These are phyloP conservation scores for Ceratoteleas bidentatus DNA, from an alignment of 1,140 invertebrate species.

Conservation along the genomic window DNA sequence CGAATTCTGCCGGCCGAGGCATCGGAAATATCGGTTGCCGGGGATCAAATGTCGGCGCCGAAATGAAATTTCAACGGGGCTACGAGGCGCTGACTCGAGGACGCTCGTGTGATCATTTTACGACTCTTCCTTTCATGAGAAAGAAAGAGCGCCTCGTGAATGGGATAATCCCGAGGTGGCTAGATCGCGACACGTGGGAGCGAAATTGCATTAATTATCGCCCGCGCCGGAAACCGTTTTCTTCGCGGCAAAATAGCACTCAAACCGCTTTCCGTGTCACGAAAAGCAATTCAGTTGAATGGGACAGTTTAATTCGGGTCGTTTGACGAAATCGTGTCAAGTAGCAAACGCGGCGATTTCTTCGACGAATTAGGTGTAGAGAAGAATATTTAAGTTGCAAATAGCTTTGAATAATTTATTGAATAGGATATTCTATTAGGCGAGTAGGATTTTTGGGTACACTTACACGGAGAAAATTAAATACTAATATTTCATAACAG, in stretches of 20 bases:
- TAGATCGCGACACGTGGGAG: conserved; percentile 45
- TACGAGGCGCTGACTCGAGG: conserved; percentile 21
- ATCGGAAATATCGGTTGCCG: conserved; percentile 43
- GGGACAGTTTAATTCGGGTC: too few species aligned
- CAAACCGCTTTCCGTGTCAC: too few species aligned
- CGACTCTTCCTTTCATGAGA: conserved; percentile 40
- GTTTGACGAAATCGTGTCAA: too few species aligned
- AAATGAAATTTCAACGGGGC: conserved; percentile 30
- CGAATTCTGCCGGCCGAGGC: conserved; percentile 18
- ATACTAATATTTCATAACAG: too few species aligned
- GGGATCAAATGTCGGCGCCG: conserved; percentile 22
- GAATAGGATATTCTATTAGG: not conserved
- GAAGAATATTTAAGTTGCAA: too few species aligned
- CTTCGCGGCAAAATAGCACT: too few species aligned
- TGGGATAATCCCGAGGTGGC: conserved; percentile 34
- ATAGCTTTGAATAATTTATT: too few species aligned
- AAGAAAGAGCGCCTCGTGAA: conserved; percentile 31
- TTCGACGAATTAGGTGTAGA: too few species aligned
- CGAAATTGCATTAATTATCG: conserved; percentile 51
- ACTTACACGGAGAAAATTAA: too few species aligned
- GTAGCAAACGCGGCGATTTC: too few species aligned
- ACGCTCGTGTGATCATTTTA: conserved; percentile 28
- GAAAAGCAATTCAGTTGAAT: too few species aligned
- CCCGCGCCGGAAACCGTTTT: not conserved
- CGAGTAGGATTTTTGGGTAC: too few species aligned